Conservation (phyloP, 2,113 vertebrate species). For the Hyaena hyaena region DNA sequence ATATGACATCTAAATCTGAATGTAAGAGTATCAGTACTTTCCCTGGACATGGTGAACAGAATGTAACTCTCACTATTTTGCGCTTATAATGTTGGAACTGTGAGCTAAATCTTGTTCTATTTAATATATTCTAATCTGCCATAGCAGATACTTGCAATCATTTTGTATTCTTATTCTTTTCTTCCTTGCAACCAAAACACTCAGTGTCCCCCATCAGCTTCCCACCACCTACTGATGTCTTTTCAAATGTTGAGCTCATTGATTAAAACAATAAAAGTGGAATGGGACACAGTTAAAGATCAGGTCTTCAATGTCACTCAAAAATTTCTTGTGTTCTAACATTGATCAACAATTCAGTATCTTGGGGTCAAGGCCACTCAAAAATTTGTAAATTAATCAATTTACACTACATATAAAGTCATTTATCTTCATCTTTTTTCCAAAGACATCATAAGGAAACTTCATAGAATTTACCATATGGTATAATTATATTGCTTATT, state of each 20-base stretch:
- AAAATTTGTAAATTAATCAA: conserved; percentile 35
- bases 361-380: not conserved
- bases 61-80: not conserved
- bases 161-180: conserved; percentile 33
- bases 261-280: not conserved
- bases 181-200: not conserved
- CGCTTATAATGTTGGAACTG: not conserved
- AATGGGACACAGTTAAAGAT: not conserved
- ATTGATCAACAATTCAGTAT: not conserved
- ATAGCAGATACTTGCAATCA: not conserved
- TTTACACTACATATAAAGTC: not conserved
- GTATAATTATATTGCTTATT: not conserved
- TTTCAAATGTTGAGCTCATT: not conserved
- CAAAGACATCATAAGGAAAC: not conserved
- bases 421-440: not conserved
- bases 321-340: not conserved
- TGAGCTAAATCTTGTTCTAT: not conserved
- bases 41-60: not conserved
- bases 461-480: not conserved
- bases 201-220: not conserved
- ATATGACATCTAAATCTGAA: not conserved
- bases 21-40: not conserved
- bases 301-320: not conserved
- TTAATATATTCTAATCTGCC: not conserved
- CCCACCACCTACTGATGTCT: not conserved